Evolutionary conservation across 2,888 invertebrate genomes (phyloP), one percentile per base, ranked within the genome.

Genomic region (Trissoscelio sp.): DNA sequence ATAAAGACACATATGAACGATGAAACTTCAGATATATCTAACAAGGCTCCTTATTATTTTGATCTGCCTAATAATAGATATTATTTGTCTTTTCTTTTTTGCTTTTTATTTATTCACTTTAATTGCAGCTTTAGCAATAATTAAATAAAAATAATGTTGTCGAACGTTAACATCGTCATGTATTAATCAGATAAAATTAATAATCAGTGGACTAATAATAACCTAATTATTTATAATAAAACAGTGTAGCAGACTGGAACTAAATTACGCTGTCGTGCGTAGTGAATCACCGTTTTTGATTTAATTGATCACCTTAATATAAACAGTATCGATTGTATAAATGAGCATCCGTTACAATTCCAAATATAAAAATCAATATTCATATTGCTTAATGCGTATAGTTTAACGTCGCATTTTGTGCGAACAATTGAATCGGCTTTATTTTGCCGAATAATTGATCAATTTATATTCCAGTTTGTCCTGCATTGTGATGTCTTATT

Each of bases 41-140:
- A 66, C 18, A 53, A 16, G 53, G 7, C 39, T 66, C 24, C n/a
- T 46, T 46, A 62, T 62, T 62, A 28, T 46, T 62, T 62, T 64
- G 14, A n/a, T 62, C 31, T 31, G 11, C 34, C 12, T 42, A n/a
- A n/a, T n/a, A n/a, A n/a, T n/a, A n/a, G n/a, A n/a, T n/a, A n/a
- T n/a, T n/a, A n/a, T n/a, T n/a, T n/a, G n/a, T n/a, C n/a, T n/a
- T n/a, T n/a, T n/a, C n/a, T n/a, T n/a, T n/a, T n/a, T n/a, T n/a
- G n/a, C n/a, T n/a, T n/a, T n/a, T n/a, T n/a, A n/a, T n/a, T n/a
- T n/a, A n/a, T n/a, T n/a, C n/a, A n/a, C n/a, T n/a, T n/a, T n/a
- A n/a, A n/a, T n/a, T n/a, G n/a, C n/a, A n/a, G n/a, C n/a, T n/a
- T n/a, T n/a, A n/a, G n/a, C n/a, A n/a, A n/a, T n/a, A n/a, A n/a